phyloP scores from a whole-genome alignment of 2,113 vertebrate genomes.

The Australoheros scitulus region DNA sequence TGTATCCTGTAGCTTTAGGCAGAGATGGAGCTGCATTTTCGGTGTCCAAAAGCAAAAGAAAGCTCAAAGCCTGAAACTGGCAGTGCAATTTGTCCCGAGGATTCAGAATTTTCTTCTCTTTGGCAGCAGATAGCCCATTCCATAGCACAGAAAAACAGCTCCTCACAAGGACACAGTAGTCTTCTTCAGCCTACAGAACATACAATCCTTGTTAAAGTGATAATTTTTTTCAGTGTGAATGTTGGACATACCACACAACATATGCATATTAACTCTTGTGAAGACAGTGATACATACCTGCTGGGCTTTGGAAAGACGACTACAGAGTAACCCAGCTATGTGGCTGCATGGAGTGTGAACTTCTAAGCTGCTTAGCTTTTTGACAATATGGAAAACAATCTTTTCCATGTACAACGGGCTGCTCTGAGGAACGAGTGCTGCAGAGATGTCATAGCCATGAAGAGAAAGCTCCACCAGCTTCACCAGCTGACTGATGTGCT shows the following conservation, averaged over 20 bases:
- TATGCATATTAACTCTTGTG: background rate
- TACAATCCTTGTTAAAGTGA: background rate
- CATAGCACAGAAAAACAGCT: constrained; percentile 86
- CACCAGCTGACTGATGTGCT: constrained; percentile 72
- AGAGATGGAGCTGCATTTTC: constrained; percentile 24
- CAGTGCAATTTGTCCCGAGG: constrained; percentile 57
- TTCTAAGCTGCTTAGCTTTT: constrained; percentile 71
- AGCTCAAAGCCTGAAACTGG: constrained; percentile 83
- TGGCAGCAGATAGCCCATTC: constrained; percentile 68
- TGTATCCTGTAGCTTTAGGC: constrained; percentile 76
- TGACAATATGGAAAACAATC: constrained; percentile 87
- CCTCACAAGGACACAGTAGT: constrained; percentile 75
- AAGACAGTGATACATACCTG: constrained; percentile 41
- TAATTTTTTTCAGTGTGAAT: background rate
- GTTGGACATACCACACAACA: background rate
- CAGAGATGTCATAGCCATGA: constrained; percentile 74
- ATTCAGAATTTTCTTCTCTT: constrained; percentile 28
- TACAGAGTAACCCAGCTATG: constrained; percentile 77
- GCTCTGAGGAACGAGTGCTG: constrained; percentile 56
- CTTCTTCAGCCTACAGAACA: constrained; percentile 65
- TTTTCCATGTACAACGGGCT: constrained; percentile 88
- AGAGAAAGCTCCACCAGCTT: constrained; percentile 82
- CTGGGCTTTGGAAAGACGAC: constrained; percentile 64
- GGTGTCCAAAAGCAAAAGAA: constrained; percentile 83
- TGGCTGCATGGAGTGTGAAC: constrained; percentile 52